Base-by-base conservation (phyloP, 2,888 invertebrate species). In the Ceriagrion tenellum region DNA sequence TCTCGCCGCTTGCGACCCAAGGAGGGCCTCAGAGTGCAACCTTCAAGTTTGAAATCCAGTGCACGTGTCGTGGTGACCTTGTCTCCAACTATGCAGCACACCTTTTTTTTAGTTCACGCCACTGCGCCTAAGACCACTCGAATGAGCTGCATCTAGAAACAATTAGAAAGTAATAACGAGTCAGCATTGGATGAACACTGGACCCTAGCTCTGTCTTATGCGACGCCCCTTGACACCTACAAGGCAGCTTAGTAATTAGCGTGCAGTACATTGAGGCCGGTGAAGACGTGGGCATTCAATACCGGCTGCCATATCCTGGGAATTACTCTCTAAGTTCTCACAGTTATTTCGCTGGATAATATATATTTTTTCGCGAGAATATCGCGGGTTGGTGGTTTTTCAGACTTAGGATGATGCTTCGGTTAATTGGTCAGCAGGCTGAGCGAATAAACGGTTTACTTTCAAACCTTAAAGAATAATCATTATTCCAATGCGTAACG, bases 21-120 rank as follows among this genome's bases (percentile, higher is more conserved):
- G 81, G 16, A 81, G 81, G 81, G 81, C 13, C 26, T n/a, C 16
- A 30, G 30, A 81, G 12, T 35, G 30, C 35, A 81, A 81, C 81
- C 35, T 81, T 81, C 30, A 81, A 81, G 81, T 35, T 81, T 81
- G 8, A 81, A 81, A 81, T 81, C 81, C 35, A 81, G 30, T 81
- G 2, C 81, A 69, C 81, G 81, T 35, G 81, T 81, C 81, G 81
- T 35, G 81, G 16, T 81, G 81, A 81, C 81, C 81, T 81, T 81
- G 81, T 26, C 81, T 81, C 81, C 30, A 26, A 35, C 81, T 81
- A 81, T 81, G 81, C 81, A 81, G 35, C 81, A 81, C 81, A 81
- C 30, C 69, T 69, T 69, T 69, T 69, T 69, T 69, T 69, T n/a
- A 69, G 35, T 81, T 81, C 81, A 35, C 81, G 18, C 16, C 81